These are phyloP conservation scores for Mya arenaria DNA, from an alignment of 1,140 invertebrate species.

Conservation along the genomic window DNA sequence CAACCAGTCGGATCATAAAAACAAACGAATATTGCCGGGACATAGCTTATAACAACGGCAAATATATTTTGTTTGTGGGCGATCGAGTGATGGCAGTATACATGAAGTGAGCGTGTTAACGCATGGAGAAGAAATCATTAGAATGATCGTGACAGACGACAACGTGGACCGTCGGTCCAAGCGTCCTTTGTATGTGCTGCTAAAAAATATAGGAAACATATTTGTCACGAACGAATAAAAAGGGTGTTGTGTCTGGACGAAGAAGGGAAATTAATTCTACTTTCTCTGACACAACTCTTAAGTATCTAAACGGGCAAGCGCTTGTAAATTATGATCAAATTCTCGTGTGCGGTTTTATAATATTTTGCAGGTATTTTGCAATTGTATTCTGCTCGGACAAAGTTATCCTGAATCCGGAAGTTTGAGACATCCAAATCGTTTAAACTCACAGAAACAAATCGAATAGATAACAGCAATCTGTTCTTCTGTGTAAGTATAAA, in stretches of 20 bases:
- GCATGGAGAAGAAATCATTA: background rate
- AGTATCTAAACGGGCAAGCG: constrained; percentile 2
- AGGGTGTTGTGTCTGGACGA: constrained; percentile 13
- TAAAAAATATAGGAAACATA: constrained; percentile 17
- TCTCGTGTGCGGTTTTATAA: too few species aligned
- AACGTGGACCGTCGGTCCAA: background rate
- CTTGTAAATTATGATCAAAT: constrained; percentile 27
- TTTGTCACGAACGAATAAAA: constrained; percentile 4
- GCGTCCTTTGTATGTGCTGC: background rate
- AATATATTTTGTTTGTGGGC: constrained; percentile 4
- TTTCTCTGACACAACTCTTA: background rate
- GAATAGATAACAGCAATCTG: too few species aligned
- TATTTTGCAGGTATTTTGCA: too few species aligned
- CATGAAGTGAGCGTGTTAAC: background rate
- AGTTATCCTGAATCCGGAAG: too few species aligned
- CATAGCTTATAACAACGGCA: constrained; percentile 10
- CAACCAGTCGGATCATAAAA: background rate
- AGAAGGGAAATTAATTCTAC: background rate
- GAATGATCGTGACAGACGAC: background rate
- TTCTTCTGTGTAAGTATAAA: too few species aligned
- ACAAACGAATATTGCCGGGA: constrained; percentile 2
- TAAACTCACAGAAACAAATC: too few species aligned
- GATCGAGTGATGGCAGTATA: background rate
- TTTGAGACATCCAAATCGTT: too few species aligned
- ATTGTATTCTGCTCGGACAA: too few species aligned